A percentile compares a stretch with the other conserved stretches of the same genome.
Conservation (phyloP, 2,113 vertebrate species). For the Chauna torquata region DNA sequence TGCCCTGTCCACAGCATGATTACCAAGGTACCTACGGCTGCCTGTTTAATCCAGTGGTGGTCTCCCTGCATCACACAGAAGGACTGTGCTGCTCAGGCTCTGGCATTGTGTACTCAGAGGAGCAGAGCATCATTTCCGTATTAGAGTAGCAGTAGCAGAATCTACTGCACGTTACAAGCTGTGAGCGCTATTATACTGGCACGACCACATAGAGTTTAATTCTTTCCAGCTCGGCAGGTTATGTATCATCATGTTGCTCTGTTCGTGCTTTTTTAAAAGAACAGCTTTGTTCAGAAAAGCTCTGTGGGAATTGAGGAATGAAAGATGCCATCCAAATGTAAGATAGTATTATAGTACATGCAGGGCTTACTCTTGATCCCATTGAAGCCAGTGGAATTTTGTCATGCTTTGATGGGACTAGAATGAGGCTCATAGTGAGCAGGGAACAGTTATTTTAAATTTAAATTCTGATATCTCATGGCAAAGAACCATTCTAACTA, state of each 20-base stretch:
- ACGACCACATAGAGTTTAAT: background rate
- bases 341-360: background rate
- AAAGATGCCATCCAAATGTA: background rate
- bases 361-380: background rate
- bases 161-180: background rate
- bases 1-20: background rate
- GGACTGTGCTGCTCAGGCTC: background rate
- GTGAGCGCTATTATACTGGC: background rate
- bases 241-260: background rate
- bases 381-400: background rate
- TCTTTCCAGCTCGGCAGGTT: background rate
- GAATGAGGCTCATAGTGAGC: background rate
- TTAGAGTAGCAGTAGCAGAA: background rate
- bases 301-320: background rate
- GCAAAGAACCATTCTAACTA: background rate
- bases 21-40: accelerated
- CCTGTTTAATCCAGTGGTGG: background rate
- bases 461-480: background rate
- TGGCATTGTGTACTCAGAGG: background rate
- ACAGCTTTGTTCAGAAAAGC: background rate
- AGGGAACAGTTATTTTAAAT: background rate
- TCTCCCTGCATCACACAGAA: background rate
- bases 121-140: background rate
- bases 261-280: background rate
- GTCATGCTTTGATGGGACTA: background rate